phyloP scores from a whole-genome alignment of 2,797 vertebrate genomes.

The Schizopygopsis pylzovi region DNA sequence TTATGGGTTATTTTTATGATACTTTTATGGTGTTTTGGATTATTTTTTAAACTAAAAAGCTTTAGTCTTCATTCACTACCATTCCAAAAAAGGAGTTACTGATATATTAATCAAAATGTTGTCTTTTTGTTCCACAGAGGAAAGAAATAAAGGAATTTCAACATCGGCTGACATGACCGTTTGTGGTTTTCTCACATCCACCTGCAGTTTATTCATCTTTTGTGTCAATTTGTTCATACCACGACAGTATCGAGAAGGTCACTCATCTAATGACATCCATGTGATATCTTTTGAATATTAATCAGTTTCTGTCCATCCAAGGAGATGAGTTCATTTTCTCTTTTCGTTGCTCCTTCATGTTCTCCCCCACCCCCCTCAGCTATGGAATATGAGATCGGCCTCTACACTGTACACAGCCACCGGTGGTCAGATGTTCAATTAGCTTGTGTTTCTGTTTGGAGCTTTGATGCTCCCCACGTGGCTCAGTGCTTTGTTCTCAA shows the following conservation, averaged over 20 bases:
- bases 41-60: not conserved
- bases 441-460: conserved; percentile 59
- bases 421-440: conserved; percentile 65
- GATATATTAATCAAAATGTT: not conserved
- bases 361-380: conserved; percentile 18
- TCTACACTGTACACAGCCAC: conserved; percentile 45
- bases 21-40: not conserved
- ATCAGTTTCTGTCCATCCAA: conserved; percentile 44
- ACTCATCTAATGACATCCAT: conserved; percentile 49
- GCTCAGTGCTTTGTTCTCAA: conserved; percentile 62
- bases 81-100: not conserved
- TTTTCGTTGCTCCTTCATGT: not conserved
- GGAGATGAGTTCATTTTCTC: conserved; percentile 45
- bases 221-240: conserved; percentile 29
- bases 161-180: not conserved
- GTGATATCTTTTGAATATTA: conserved; percentile 50
- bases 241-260: conserved; percentile 34
- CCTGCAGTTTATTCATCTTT: conserved; percentile 7
- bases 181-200: not conserved
- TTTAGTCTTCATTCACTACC: not conserved
- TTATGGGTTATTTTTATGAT: not conserved
- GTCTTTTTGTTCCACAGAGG: not conserved
- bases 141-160: not conserved
- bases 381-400: conserved; percentile 59
- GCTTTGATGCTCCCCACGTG: conserved; percentile 61